Base-by-base conservation (phyloP, 2,113 vertebrate genomes). In the Silurus asotus region DNA sequence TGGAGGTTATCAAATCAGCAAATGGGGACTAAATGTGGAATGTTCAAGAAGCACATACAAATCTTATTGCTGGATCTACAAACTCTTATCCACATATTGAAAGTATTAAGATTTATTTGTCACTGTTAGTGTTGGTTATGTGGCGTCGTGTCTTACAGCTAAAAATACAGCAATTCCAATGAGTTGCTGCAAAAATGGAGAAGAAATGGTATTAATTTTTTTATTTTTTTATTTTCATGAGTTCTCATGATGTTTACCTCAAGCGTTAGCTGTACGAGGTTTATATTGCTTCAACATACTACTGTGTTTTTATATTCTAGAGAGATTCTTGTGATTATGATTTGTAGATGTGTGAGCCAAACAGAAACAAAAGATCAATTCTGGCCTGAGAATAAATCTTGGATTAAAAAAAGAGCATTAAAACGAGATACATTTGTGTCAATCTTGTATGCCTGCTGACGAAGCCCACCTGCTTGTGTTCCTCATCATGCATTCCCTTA, bases 291-390 rank as follows among this genome's bases (percentile, higher is more conserved):
- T 67, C 2, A 13, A 10, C 10, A 3, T 61, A 61, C 17, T 37
- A 37, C 37, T 37, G 37, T 37, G 2, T 37, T 1, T 61, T 61
- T 20, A 61, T 61, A 7, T 64, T n/a, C 25, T 4, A 25, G 23
- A 11, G 9, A 5, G 14, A 65, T 65, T 4, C 62, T 65, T 25
- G 62, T 14, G 64, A 28, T 13, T 14, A 1, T 5, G n/a, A 25
- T 13, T 67, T 28, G 64, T 64, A 4, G 23, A n/a, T 25, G 7
- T 65, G 10, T 28, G 25, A 6, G 1, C 25, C 6, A 69, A 13
- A 13, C 13, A 37, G 62, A n/a, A 64, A n/a, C 62, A 9, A 64
- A 62, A 25, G 74, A 84, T 86, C 55, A 64, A 55, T 83, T 84
- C 83, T 86, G 83, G 7, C 10, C 20, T 6, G 49, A 75, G 5